These are phyloP conservation scores for Ctenopoma kingsleyae DNA, from an alignment of 2,797 vertebrate genomes.

Conservation along the genomic window DNA sequence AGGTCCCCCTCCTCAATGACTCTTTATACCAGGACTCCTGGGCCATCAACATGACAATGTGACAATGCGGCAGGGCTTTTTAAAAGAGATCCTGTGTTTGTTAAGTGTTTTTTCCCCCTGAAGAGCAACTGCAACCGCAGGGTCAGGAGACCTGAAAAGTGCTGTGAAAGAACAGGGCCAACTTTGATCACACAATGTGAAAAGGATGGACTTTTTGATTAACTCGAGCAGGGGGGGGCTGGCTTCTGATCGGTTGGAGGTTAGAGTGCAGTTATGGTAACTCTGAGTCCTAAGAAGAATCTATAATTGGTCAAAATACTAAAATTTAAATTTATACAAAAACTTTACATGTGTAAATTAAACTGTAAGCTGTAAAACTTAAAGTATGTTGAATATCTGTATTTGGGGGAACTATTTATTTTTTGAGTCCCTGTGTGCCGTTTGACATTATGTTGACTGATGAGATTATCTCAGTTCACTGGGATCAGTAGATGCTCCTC, in stretches of 20 bases:
- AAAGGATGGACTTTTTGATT: constrained; percentile 73
- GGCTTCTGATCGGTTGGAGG: background rate
- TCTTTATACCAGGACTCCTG: constrained; percentile 76
- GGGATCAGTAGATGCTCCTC: background rate
- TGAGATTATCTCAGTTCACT: constrained; percentile 4
- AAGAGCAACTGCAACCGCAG: constrained; percentile 60
- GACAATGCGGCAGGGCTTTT: constrained; percentile 78
- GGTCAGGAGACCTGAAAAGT: constrained; percentile 64
- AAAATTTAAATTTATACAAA: background rate
- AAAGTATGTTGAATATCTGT: background rate
- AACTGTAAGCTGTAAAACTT: background rate
- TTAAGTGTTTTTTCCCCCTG: constrained; percentile 80
- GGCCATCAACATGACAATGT: constrained; percentile 87
- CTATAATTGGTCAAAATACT: background rate
- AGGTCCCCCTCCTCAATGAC: constrained; percentile 67
- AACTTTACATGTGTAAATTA: background rate
- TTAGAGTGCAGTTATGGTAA: background rate
- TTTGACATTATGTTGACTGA: constrained; percentile 2
- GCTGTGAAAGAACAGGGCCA: constrained; percentile 63
- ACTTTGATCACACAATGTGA: constrained; percentile 79
- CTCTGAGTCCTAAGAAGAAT: constrained; percentile 5
- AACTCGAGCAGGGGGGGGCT: constrained; percentile 49
- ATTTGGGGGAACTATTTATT: background rate
- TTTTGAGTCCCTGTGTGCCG: background rate
- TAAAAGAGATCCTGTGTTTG: constrained; percentile 85